Evolutionary conservation across 1,140 invertebrate genomes (phyloP).

Genomic region (Drosophila bifasciata): DNA sequence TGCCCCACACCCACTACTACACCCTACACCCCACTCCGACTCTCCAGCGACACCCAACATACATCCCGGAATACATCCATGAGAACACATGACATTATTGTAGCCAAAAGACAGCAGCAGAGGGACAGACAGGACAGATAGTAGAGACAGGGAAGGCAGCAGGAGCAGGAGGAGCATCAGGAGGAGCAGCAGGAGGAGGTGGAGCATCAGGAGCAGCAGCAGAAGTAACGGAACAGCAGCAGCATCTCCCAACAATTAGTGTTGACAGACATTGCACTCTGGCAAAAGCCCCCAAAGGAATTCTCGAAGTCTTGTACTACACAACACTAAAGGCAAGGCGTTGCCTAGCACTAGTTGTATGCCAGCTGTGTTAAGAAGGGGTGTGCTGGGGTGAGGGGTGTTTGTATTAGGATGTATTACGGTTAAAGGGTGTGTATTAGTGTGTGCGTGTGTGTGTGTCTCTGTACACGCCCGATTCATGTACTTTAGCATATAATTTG

Average conservation of each 20-base stretch:
- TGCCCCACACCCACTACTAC: constrained; percentile 28
- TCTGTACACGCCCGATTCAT: constrained; percentile 46
- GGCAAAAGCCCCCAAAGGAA: constrained; percentile 72
- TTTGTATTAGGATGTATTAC: constrained; percentile 7
- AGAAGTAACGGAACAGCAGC: constrained; percentile 71
- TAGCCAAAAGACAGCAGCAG: constrained; percentile 67
- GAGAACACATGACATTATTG: constrained; percentile 68
- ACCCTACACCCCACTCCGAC: not conserved
- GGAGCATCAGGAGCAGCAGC: constrained; percentile 24
- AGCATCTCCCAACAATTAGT: constrained; percentile 83
- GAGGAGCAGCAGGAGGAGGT: too few relatives aligned
- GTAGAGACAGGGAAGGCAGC: too few relatives aligned
- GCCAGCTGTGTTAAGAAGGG: too few relatives aligned
- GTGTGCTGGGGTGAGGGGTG: not conserved
- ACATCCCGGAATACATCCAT: constrained; percentile 21
- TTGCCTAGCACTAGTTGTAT: too few relatives aligned
- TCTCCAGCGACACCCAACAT: constrained; percentile 2
- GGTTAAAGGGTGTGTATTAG: constrained; percentile 3
- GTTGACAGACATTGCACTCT: constrained; percentile 81
- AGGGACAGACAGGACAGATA: constrained; percentile 42
- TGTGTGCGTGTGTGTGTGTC: constrained; percentile 3
- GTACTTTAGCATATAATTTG: constrained; percentile 60
- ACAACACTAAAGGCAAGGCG: constrained; percentile 19
- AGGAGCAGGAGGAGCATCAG: constrained; percentile 39
- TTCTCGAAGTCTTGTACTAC: constrained; percentile 67